Conservation (phyloP, 2,113 vertebrate genomes). For the Regulus satrapa region DNA sequence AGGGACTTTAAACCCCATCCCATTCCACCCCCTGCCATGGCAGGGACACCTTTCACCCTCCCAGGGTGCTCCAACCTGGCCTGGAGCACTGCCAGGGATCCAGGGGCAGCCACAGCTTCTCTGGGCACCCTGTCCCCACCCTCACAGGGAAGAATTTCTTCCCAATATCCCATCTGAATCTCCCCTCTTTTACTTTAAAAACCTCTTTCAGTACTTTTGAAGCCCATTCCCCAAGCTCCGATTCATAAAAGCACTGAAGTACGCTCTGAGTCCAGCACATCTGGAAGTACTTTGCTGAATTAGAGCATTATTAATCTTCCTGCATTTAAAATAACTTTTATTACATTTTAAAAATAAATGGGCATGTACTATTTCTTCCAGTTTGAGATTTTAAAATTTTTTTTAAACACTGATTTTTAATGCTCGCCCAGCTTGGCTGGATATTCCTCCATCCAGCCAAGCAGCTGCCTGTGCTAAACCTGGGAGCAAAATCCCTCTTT, state of each 20-base stretch:
- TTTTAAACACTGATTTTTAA: not conserved
- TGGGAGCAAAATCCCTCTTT: not conserved
- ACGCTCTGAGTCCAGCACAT: not conserved
- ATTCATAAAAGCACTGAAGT: not conserved
- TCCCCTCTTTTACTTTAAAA: not conserved
- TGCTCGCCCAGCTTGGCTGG: not conserved
- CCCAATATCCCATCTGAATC: not conserved
- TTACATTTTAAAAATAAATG: constrained; percentile 43
- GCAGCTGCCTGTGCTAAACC: not conserved
- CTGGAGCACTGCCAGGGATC: not conserved
- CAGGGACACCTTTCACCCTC: not conserved
- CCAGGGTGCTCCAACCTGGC: not conserved
- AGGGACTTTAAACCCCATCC: not conserved
- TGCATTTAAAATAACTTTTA: constrained; percentile 43
- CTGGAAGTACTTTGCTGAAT: constrained; percentile 41
- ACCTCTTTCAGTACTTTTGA: not conserved
- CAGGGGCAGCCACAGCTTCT: not conserved
- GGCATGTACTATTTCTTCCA: not conserved
- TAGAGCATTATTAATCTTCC: constrained; percentile 47
- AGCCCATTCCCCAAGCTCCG: not conserved
- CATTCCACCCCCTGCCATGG: not conserved
- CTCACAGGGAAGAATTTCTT: not conserved
- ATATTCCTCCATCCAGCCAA: not conserved
- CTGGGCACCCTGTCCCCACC: accelerated
- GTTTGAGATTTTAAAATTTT: not conserved